These are phyloP conservation scores for Decapterus maruadsi DNA, from an alignment of 2,797 vertebrate genomes.

Conservation along the genomic window DNA sequence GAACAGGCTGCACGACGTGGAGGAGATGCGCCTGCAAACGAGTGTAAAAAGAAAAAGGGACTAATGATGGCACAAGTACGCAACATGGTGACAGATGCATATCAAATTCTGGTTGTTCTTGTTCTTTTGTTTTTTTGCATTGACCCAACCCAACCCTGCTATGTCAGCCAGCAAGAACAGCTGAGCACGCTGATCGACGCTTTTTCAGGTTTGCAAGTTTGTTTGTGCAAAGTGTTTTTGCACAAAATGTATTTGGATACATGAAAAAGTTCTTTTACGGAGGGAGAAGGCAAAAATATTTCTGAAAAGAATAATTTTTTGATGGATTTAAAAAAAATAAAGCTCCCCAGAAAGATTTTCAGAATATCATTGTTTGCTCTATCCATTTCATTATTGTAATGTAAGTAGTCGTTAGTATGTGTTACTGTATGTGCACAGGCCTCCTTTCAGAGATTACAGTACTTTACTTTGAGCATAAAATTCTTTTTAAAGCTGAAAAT, in stretches of 20 bases:
- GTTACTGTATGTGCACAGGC: background rate
- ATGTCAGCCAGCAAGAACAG: background rate
- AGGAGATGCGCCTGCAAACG: slow-evolving; percentile 22
- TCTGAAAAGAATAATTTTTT: background rate
- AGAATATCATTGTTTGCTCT: background rate
- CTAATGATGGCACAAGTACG: slow-evolving; percentile 14
- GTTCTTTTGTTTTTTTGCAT: slow-evolving; percentile 32
- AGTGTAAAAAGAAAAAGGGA: slow-evolving; percentile 12
- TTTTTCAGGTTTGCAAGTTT: slow-evolving; percentile 2
- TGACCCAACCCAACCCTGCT: slow-evolving; percentile 12
- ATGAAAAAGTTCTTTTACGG: background rate
- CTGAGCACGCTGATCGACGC: slow-evolving; percentile 5
- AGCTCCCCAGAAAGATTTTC: background rate
- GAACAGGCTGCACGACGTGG: slow-evolving; percentile 37
- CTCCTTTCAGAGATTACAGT: slow-evolving; percentile 38
- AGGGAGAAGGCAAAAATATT: slow-evolving; percentile 1
- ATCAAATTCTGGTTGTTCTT: slow-evolving; percentile 20
- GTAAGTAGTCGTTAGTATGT: background rate
- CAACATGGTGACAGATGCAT: slow-evolving; percentile 49
- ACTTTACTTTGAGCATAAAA: slow-evolving; percentile 39
- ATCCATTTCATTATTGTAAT: background rate
- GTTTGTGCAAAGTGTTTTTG: background rate
- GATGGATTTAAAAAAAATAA: background rate
- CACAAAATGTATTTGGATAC: slow-evolving; percentile 17
- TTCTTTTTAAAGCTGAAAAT: slow-evolving; percentile 47